These are phyloP conservation scores for Dasypus novemcinctus DNA, from an alignment of 2,113 vertebrate genomes.

Conservation along the genomic window DNA sequence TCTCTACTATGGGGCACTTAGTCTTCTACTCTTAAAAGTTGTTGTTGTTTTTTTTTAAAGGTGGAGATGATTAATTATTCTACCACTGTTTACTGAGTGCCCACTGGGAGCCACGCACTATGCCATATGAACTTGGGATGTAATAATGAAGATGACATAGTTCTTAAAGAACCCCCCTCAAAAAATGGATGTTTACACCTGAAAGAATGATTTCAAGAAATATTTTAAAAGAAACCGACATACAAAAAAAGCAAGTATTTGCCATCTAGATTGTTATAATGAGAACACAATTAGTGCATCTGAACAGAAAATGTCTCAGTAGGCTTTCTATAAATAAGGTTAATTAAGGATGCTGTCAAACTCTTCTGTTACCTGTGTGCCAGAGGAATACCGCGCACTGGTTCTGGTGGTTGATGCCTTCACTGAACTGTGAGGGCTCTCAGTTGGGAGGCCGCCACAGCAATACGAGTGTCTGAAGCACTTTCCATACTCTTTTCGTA, in stretches of 20 bases:
- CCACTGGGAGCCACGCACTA: neutral
- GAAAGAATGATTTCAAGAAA: constrained; percentile 43
- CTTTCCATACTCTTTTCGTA: constrained; percentile 98
- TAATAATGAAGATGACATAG: neutral
- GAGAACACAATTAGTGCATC: constrained; percentile 81
- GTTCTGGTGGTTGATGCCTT: constrained; percentile 96
- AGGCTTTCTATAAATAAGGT: constrained; percentile 79
- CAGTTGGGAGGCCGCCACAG: constrained; percentile 93
- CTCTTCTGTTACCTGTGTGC: constrained; percentile 93
- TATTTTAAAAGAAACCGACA: constrained; percentile 59
- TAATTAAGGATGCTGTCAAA: constrained; percentile 81
- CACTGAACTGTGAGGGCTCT: constrained; percentile 96
- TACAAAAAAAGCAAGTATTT: constrained; percentile 54
- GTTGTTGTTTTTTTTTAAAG: neutral
- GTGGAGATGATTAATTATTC: neutral
- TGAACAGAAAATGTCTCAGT: constrained; percentile 78
- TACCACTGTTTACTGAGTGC: neutral
- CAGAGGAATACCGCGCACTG: constrained; percentile 98
- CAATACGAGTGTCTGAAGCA: constrained; percentile 98
- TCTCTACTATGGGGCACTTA: neutral
- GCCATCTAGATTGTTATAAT: constrained; percentile 71
- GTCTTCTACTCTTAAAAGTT: neutral
- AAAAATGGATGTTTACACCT: neutral
- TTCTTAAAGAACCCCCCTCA: constrained; percentile 1
- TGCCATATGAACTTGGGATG: neutral